phyloP scores from a whole-genome alignment of 2,113 vertebrate genomes.

The Austrofundulus limnaeus region DNA sequence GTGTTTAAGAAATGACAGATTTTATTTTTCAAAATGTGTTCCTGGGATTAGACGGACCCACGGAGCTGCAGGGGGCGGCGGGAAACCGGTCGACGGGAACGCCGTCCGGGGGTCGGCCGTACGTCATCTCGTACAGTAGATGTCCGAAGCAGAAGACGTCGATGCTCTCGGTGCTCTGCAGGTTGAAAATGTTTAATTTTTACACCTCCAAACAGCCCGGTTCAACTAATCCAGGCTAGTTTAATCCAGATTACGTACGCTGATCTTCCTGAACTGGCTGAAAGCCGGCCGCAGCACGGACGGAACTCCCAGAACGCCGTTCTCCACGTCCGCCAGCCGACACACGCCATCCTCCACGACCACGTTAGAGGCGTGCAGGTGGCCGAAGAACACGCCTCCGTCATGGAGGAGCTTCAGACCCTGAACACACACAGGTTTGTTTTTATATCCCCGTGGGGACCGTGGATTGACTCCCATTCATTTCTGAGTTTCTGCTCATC shows the following conservation, averaged over 20 bases:
- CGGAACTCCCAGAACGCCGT: conserved; percentile 90
- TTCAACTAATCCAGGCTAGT: background rate
- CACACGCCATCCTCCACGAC: conserved; percentile 89
- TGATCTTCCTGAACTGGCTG: conserved; percentile 92
- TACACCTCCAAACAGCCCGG: no score
- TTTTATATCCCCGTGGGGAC: no score
- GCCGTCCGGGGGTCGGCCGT: conserved; percentile 86
- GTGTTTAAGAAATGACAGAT: background rate
- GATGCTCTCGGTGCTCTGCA: conserved; percentile 88
- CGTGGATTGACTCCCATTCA: no score
- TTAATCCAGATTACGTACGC: conserved; percentile 75
- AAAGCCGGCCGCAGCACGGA: conserved; percentile 87
- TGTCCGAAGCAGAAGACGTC: conserved; percentile 95
- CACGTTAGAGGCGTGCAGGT: conserved; percentile 91
- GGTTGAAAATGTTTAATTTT: no score
- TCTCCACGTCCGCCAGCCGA: conserved; percentile 91
- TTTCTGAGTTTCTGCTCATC: no score
- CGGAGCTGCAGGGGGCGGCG: conserved; percentile 80
- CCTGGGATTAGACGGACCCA: conserved; percentile 82
- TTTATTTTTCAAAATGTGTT: background rate
- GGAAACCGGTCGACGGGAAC: conserved; percentile 88
- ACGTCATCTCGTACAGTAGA: conserved; percentile 95
- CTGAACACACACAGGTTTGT: conserved; percentile 73
- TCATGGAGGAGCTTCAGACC: conserved; percentile 92
- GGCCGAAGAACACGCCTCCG: conserved; percentile 89